Percentiles rank a stretch among this genome's conserved stretches.
phyloP scores from a whole-genome alignment of 2,113 vertebrate species.

The Psilopsiagon aymara region DNA sequence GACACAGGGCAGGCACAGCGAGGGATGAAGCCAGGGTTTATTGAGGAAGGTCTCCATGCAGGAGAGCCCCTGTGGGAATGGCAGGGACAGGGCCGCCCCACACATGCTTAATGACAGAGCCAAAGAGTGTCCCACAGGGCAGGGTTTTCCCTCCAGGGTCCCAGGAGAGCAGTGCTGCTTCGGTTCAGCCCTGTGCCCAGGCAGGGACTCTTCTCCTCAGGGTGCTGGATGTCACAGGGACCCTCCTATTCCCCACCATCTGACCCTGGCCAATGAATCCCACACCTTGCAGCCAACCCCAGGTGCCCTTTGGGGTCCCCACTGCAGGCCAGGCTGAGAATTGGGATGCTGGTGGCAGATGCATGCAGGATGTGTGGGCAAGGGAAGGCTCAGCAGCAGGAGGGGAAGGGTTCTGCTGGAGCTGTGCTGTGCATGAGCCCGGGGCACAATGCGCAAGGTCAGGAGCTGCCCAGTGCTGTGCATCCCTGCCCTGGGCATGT shows the following conservation, averaged over 20 bases:
- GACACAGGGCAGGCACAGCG: not conserved
- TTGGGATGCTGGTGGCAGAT: not conserved
- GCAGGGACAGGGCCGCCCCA: not conserved
- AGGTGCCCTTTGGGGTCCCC: accelerated
- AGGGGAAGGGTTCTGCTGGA: not conserved
- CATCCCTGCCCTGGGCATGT: not conserved
- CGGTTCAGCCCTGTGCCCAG: not conserved
- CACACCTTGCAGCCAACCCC: not conserved
- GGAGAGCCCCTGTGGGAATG: not conserved
- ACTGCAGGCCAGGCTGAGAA: not conserved
- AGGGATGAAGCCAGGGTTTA: conserved; percentile 33
- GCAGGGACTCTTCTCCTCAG: not conserved
- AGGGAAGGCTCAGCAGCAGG: not conserved
- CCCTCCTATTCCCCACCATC: not conserved
- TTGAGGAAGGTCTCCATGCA: conserved; percentile 23
- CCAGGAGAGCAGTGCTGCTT: not conserved
- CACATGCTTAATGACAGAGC: accelerated
- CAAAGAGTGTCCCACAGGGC: not conserved
- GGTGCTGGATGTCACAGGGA: not conserved
- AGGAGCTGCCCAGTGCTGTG: not conserved
- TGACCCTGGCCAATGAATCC: not conserved
- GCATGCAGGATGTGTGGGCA: not conserved
- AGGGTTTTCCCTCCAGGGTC: not conserved
- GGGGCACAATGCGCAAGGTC: accelerated
- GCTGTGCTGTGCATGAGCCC: not conserved